Conservation (phyloP, 1,140 invertebrate genomes). For the Muscidifurax raptorellus region DNA sequence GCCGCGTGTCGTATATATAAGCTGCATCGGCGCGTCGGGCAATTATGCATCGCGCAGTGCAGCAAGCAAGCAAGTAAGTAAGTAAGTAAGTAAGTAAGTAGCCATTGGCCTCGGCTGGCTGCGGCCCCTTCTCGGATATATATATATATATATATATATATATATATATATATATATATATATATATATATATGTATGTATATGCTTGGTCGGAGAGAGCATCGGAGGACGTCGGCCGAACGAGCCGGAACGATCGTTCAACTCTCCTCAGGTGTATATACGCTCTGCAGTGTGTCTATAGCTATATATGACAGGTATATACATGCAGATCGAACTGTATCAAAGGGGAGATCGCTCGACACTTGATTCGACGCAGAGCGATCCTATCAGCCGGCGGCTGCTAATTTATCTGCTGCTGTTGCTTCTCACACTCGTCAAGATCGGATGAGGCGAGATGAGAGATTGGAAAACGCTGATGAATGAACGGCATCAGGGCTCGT, state of each 20-base stretch:
- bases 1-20: background rate
- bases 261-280: slow-evolving; percentile 51
- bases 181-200: too few species aligned
- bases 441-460: too few species aligned
- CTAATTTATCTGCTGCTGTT: background rate
- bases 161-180: too few species aligned
- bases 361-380: background rate
- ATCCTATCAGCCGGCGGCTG: background rate
- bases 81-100: background rate
- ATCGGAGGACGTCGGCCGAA: slow-evolving; percentile 51
- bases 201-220: slow-evolving; percentile 8
- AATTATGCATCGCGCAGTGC: slow-evolving; percentile 4
- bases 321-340: background rate
- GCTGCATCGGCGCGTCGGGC: background rate
- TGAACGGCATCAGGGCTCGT: too few species aligned
- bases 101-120: slow-evolving; percentile 26
- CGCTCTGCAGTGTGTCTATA: background rate
- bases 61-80: background rate
- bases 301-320: too few species aligned
- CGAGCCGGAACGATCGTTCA: slow-evolving; percentile 69
- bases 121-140: background rate
- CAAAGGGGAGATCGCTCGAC: background rate
- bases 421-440: background rate
- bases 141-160: too few species aligned
- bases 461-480: too few species aligned